A percentile compares a stretch with the other conserved stretches of the same genome.
Conservation (phyloP, 92 coral and sea anemone genomes). For the Siderastrea radians region DNA sequence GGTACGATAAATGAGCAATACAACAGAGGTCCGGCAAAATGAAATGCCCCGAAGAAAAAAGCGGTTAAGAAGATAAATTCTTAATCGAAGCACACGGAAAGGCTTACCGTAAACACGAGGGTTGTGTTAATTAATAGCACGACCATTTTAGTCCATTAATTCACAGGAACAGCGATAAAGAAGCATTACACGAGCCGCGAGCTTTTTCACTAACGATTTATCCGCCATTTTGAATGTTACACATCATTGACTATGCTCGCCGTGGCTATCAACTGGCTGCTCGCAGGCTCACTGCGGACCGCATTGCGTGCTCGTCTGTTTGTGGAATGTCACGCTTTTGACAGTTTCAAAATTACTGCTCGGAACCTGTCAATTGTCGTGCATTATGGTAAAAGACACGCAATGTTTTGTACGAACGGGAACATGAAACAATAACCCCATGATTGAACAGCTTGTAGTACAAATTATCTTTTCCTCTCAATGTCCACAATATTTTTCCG, state of each 20-base stretch:
- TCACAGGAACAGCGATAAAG: neutral
- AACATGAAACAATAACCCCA: neutral
- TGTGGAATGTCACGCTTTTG: constrained; percentile 35
- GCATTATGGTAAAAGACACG: constrained; percentile 18
- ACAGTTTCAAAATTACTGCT: neutral
- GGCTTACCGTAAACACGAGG: too few species aligned
- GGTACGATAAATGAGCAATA: too few species aligned
- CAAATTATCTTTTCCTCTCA: neutral
- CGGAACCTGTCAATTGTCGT: neutral
- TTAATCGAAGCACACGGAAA: too few species aligned
- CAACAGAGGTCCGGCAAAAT: too few species aligned
- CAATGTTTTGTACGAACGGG: constrained; percentile 39
- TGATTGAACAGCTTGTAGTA: constrained; percentile 6
- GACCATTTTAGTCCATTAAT: neutral
- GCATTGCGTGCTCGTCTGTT: constrained; percentile 45
- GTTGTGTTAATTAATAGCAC: too few species aligned
- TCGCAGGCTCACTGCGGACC: constrained; percentile 30
- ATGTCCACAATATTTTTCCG: neutral
- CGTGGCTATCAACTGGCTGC: constrained; percentile 13
- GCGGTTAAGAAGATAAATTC: too few species aligned
- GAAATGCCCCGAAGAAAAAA: too few species aligned
- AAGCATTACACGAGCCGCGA: too few species aligned
- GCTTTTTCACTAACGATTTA: neutral
- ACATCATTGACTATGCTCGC: constrained; percentile 12
- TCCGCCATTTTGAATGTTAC: constrained; percentile 23